These are phyloP conservation scores for Cuniculus paca DNA, from an alignment of 2,797 vertebrate genomes.

Conservation along the genomic window DNA sequence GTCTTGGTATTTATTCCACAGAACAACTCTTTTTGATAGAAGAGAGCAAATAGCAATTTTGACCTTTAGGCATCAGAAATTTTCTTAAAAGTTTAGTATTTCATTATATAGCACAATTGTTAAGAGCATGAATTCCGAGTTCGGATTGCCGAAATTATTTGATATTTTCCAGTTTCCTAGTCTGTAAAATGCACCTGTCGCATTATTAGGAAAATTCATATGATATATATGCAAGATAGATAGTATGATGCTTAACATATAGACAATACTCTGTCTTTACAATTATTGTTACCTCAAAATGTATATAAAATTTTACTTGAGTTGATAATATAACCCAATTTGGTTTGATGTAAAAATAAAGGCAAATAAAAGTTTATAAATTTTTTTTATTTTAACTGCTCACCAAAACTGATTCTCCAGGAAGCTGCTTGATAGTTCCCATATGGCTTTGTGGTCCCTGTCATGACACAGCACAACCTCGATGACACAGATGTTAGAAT, in stretches of 20 bases:
- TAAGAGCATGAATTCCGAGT: neutral
- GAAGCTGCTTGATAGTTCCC: neutral
- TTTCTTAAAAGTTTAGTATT: neutral
- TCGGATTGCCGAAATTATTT: neutral
- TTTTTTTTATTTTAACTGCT: neutral
- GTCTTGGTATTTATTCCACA: neutral
- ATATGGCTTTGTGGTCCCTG: neutral
- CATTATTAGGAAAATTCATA: neutral
- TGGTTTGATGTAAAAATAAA: neutral
- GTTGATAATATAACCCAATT: neutral
- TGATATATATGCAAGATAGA: neutral
- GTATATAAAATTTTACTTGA: neutral
- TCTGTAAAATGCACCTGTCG: neutral
- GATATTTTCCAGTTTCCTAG: neutral
- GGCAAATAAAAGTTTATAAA: neutral
- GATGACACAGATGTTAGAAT: neutral
- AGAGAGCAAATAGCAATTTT: neutral
- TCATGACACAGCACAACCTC: neutral
- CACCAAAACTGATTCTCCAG: neutral
- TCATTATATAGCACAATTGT: neutral
- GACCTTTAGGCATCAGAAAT: neutral
- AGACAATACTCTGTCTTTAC: neutral
- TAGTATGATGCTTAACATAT: neutral
- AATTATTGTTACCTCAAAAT: neutral
- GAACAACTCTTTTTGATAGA: neutral